These are phyloP conservation scores for Mormyrus proboscirostris DNA, from an alignment of 2,797 vertebrate species.

Conservation along the genomic window DNA sequence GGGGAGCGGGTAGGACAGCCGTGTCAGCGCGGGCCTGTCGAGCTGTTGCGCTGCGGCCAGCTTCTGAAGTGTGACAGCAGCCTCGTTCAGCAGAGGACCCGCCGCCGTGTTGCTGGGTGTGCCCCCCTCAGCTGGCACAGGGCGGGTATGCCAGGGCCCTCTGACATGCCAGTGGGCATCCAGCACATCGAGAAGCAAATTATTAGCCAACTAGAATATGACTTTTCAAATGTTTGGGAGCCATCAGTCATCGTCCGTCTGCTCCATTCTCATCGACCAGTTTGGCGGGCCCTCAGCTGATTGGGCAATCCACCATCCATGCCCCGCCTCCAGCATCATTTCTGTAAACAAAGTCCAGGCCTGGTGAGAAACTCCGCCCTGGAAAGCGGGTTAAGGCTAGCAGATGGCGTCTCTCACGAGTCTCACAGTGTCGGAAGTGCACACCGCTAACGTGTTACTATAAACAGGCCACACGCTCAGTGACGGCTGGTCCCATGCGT, in stretches of 20 bases:
- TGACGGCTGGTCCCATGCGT: not conserved
- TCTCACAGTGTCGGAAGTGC: not conserved
- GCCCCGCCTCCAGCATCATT: not conserved
- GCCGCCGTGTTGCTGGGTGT: not conserved
- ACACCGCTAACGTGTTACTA: not conserved
- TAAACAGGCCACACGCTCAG: not conserved
- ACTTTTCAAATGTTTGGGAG: not conserved
- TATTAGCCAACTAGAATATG: not conserved
- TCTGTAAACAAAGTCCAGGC: not conserved
- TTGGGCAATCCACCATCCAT: not conserved
- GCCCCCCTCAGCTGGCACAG: not conserved
- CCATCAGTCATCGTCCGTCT: not conserved
- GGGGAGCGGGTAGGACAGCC: not conserved
- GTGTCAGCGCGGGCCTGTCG: not conserved
- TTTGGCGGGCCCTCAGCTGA: not conserved
- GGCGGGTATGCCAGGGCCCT: not conserved
- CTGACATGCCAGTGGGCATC: not conserved
- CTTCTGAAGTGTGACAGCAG: not conserved
- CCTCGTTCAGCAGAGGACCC: not conserved
- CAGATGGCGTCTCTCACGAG: not conserved
- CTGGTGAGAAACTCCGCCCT: not conserved
- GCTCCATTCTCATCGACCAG: not conserved
- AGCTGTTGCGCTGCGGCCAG: not conserved
- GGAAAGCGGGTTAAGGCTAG: not conserved
- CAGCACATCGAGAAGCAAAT: not conserved